phyloP scores from a whole-genome alignment of 2,113 vertebrate species.

The Alaudala cheleensis region DNA sequence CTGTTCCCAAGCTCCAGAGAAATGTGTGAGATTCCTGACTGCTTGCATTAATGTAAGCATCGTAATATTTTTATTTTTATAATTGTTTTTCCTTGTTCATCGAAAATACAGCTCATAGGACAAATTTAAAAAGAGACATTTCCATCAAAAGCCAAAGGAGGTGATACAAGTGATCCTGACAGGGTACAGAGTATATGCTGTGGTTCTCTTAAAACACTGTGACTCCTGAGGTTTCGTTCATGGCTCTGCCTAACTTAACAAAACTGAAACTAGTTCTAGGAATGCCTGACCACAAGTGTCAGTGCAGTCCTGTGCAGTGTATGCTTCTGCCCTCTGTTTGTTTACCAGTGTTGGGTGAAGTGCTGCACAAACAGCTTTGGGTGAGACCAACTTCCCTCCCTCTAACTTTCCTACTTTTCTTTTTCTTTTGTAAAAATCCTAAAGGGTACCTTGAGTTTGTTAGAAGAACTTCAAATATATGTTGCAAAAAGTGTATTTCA shows the following conservation, averaged over 20 bases:
- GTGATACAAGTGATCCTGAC: background rate
- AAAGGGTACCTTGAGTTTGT: background rate
- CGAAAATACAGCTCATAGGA: background rate
- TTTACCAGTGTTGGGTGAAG: background rate
- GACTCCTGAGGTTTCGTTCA: background rate
- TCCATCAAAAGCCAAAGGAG: background rate
- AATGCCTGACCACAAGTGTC: background rate
- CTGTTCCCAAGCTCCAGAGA: background rate
- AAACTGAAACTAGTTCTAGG: background rate
- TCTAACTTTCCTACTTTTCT: background rate
- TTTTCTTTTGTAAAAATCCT: background rate
- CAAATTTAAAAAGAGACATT: background rate
- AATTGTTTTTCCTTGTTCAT: background rate
- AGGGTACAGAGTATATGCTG: background rate
- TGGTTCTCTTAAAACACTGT: background rate
- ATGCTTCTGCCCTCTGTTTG: background rate
- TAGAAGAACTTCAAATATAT: background rate
- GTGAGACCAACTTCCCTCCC: background rate
- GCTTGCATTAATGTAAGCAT: background rate
- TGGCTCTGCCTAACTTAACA: background rate
- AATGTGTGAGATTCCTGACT: background rate
- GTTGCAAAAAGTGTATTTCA: background rate
- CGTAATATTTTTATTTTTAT: background rate
- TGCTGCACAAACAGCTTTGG: background rate
- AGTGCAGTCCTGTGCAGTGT: background rate